Percentiles rank a stretch among this genome's conserved stretches.
Evolutionary conservation across 2,888 invertebrate genomes (phyloP).

Genomic region (Lumbricus terrestris): DNA sequence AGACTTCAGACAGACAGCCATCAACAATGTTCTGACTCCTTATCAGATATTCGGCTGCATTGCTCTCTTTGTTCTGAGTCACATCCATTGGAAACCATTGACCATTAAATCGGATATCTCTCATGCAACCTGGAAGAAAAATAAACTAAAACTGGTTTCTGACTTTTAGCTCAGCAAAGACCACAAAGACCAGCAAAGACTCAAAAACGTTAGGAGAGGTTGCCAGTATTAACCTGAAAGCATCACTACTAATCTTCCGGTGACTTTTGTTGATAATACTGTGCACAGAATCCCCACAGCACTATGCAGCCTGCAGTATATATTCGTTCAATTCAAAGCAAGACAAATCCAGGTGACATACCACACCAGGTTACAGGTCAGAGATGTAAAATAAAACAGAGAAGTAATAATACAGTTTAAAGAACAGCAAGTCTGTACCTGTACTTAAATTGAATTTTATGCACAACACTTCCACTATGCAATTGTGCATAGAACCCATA

Average conservation of each 20-base stretch:
- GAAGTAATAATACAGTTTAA: too few relatives aligned
- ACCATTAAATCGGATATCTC: constrained; percentile 84
- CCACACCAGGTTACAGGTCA: too few relatives aligned
- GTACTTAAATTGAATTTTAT: neutral
- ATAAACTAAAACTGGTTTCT: neutral
- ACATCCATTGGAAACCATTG: constrained; percentile 81
- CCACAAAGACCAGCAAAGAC: too few relatives aligned
- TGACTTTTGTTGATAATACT: neutral
- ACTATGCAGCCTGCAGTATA: neutral
- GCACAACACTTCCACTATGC: too few relatives aligned
- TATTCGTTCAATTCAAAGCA: too few relatives aligned
- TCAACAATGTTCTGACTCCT: constrained; percentile 35
- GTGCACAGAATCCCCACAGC: neutral
- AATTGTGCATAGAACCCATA: neutral
- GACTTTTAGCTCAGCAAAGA: neutral
- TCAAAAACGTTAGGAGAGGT: neutral
- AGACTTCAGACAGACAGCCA: constrained; percentile 36
- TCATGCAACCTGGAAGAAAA: constrained; percentile 65
- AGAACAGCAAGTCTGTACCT: neutral
- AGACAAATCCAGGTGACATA: too few relatives aligned
- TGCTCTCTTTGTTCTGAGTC: constrained; percentile 56
- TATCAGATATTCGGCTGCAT: constrained; percentile 32
- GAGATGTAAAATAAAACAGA: too few relatives aligned
- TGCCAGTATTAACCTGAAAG: neutral
- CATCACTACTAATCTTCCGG: neutral